Conservation (phyloP, 2,797 vertebrate genomes). For the Poecilia velifera region DNA sequence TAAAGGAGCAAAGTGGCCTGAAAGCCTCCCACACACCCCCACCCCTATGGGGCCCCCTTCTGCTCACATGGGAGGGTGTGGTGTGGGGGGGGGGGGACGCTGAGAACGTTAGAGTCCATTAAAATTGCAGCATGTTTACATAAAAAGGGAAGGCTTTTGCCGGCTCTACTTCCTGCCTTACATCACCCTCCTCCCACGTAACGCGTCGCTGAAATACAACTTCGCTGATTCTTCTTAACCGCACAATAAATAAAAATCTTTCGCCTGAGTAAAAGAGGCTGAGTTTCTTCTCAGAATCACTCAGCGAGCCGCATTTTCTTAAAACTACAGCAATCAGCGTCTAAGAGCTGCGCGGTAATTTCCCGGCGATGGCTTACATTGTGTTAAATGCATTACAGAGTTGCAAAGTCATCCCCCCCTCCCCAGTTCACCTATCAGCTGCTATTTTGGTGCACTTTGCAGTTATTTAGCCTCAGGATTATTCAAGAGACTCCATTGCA, state of each 20-base stretch:
- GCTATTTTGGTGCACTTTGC: slow-evolving; percentile 30
- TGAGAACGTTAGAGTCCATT: slow-evolving; percentile 67
- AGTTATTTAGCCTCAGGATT: slow-evolving; percentile 61
- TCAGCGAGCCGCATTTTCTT: slow-evolving; percentile 8
- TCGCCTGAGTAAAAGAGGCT: slow-evolving; percentile 3
- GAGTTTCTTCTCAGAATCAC: slow-evolving; percentile 9
- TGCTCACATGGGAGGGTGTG: slow-evolving; percentile 19
- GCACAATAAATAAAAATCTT: slow-evolving; percentile 17
- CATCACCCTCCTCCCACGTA: slow-evolving; percentile 46
- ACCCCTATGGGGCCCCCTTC: slow-evolving; percentile 17
- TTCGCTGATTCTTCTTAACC: slow-evolving; percentile 21
- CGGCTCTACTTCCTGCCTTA: slow-evolving; percentile 48
- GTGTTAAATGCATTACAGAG: slow-evolving; percentile 29
- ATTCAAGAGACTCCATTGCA: slow-evolving; percentile 59
- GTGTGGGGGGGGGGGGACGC: slow-evolving; percentile 12
- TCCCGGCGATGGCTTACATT: slow-evolving; percentile 3
- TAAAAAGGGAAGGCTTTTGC: slow-evolving; percentile 50
- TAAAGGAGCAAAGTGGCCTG: slow-evolving; percentile 72
- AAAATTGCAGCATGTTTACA: slow-evolving; percentile 74
- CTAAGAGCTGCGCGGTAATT: slow-evolving; percentile 24
- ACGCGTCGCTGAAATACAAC: slow-evolving; percentile 20
- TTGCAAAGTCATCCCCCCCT: slow-evolving; percentile 31
- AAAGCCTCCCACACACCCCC: slow-evolving; percentile 63
- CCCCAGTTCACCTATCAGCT: slow-evolving; percentile 31
- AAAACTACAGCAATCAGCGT: slow-evolving; percentile 19